Evolutionary conservation across 2,113 vertebrate species (phyloP).

Genomic region (Caloenas nicobarica): DNA sequence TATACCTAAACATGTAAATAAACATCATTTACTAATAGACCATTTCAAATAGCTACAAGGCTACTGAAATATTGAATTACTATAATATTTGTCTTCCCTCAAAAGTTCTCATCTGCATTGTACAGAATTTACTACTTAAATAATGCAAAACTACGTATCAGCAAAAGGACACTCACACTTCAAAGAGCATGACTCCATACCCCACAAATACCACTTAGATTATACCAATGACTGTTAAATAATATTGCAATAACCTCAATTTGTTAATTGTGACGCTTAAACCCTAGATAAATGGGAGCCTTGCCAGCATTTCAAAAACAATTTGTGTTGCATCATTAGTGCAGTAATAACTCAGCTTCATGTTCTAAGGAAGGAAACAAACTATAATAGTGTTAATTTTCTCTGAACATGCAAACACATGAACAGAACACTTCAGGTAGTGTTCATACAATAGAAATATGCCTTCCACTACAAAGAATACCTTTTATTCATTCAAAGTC

Average conservation of each 20-base stretch:
- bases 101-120: not conserved
- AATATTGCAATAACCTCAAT: not conserved
- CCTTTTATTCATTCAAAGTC: not conserved
- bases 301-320: not conserved
- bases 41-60: not conserved
- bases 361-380: not conserved
- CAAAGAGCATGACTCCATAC: not conserved
- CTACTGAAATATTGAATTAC: not conserved
- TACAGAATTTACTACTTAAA: not conserved
- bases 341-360: not conserved
- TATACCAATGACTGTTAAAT: not conserved
- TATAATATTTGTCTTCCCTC: not conserved
- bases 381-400: not conserved
- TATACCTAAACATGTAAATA: not conserved
- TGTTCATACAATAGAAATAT: not conserved
- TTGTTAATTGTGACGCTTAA: not conserved
- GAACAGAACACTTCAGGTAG: not conserved
- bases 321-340: not conserved
- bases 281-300: not conserved
- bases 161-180: not conserved
- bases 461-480: not conserved
- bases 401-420: not conserved
- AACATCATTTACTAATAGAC: not conserved
- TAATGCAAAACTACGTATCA: not conserved
- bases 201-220: not conserved